These are phyloP conservation scores for Leptocoma aspasia DNA, from an alignment of 2,113 vertebrate genomes.

Conservation along the genomic window DNA sequence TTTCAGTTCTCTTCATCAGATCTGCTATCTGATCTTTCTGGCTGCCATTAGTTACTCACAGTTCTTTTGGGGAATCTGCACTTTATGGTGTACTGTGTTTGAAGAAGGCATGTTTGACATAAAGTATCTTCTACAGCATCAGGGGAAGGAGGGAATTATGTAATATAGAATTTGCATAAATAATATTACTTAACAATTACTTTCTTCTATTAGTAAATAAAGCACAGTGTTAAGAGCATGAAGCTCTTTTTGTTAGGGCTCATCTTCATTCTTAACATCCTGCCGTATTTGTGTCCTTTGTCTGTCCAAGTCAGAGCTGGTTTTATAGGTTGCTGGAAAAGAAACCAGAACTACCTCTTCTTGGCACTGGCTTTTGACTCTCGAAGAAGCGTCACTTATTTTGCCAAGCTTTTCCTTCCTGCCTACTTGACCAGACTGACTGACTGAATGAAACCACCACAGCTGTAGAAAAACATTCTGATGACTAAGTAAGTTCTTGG, in stretches of 20 bases:
- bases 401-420: background rate
- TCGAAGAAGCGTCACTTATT: background rate
- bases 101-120: background rate
- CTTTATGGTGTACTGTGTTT: background rate
- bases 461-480: background rate
- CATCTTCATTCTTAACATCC: background rate
- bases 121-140: background rate
- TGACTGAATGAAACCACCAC: background rate
- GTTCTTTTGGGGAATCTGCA: background rate
- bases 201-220: background rate
- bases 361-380: background rate
- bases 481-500: background rate
- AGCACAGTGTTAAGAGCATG: background rate
- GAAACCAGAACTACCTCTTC: background rate
- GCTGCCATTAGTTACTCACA: background rate
- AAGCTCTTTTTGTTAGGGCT: background rate
- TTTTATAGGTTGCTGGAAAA: background rate
- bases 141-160: background rate
- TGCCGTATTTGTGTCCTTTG: background rate
- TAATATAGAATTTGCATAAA: background rate
- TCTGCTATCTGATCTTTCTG: background rate
- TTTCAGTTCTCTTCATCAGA: background rate
- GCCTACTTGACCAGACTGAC: background rate
- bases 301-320: background rate
- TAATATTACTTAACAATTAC: background rate